Conservation (phyloP, 2,113 vertebrate species). For the Varanus komodoensis region DNA sequence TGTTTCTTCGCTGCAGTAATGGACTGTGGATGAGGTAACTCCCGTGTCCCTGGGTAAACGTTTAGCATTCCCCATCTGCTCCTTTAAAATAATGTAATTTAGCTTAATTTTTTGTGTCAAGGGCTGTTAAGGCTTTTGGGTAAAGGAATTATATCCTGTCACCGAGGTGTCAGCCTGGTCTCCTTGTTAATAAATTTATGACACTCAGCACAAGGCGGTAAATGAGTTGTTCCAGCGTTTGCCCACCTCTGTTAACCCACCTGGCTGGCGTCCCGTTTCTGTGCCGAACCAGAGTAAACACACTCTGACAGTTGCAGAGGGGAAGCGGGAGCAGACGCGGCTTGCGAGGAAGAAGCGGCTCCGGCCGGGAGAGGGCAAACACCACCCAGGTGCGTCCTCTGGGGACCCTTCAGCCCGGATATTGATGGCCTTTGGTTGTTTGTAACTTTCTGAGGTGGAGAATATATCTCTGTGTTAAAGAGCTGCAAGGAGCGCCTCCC, state of each 20-base stretch:
- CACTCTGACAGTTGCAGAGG: slow-evolving; percentile 28
- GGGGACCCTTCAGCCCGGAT: too few relatives aligned
- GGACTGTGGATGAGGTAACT: not conserved
- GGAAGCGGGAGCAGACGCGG: slow-evolving; percentile 11
- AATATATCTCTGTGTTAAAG: not conserved
- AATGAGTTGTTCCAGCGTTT: slow-evolving; percentile 3
- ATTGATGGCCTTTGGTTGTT: too few relatives aligned
- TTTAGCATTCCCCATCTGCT: slow-evolving; percentile 66
- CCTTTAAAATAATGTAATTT: slow-evolving; percentile 67
- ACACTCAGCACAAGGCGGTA: slow-evolving; percentile 27
- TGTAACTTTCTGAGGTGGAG: not conserved
- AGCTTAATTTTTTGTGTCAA: slow-evolving; percentile 68
- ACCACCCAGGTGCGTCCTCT: too few relatives aligned
- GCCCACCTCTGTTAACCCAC: slow-evolving; percentile 21
- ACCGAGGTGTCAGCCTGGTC: slow-evolving; percentile 57
- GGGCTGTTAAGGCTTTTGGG: slow-evolving; percentile 55
- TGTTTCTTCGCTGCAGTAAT: not conserved
- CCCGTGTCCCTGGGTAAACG: slow-evolving; percentile 26
- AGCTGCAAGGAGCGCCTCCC: too few relatives aligned
- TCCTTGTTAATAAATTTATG: slow-evolving; percentile 60
- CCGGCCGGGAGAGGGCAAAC: slow-evolving; percentile 25
- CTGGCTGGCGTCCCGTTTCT: not conserved
- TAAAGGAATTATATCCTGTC: slow-evolving; percentile 64
- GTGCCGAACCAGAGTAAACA: not conserved
- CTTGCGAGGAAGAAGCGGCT: slow-evolving; percentile 5